Base-by-base conservation (phyloP, 2,113 vertebrate genomes). In the Copsychus sechellarum region DNA sequence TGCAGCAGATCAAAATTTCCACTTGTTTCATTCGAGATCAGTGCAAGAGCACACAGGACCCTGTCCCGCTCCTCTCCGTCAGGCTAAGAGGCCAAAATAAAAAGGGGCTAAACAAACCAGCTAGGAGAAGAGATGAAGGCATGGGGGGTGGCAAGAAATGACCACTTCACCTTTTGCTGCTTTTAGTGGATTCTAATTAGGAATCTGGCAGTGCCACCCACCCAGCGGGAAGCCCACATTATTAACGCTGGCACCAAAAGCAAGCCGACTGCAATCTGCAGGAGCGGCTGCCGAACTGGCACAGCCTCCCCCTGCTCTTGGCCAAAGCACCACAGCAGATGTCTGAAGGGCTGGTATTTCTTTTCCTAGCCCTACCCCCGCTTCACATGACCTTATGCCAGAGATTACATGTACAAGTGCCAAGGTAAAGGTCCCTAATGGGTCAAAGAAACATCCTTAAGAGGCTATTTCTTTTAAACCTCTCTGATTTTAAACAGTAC, bases 261-360 rank as follows among this genome's bases (percentile, higher is more conserved):
- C 77, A 42, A 91, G 36, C 95, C 72, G 87, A 93, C 97, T 96
- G 93, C 94, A 97, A 94, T 85, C 91, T 92, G 95, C 48, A 26
- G 86, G 66, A 95, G 57, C 61, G 95, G 81, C 89, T 95, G 96
- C 96, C 94, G 26, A 36, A 42, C 94, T 96, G 96, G 97, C 97
- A 95, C 90, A 86, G 94, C 34, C 54, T 88, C 23, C 95, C 95
- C 92, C 92, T 22, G 28, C 57, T 97, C 93, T 97, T 98, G 97
- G 97, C 97, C 61, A 16, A 66, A 23, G 66, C 91, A 73, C 90
- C 93, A 57, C 67, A 98, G 74, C 98, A 98, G 97, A 98, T 98
- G 97, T 97, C 95, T 92, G 94, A 84, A 95, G 91, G 78, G 82
- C 92, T 93, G 94, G 71, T 81, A 83, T 86, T 86, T 71, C 93